Evolutionary conservation across 2,113 vertebrate species (phyloP).

Genomic region (Rana temporaria): DNA sequence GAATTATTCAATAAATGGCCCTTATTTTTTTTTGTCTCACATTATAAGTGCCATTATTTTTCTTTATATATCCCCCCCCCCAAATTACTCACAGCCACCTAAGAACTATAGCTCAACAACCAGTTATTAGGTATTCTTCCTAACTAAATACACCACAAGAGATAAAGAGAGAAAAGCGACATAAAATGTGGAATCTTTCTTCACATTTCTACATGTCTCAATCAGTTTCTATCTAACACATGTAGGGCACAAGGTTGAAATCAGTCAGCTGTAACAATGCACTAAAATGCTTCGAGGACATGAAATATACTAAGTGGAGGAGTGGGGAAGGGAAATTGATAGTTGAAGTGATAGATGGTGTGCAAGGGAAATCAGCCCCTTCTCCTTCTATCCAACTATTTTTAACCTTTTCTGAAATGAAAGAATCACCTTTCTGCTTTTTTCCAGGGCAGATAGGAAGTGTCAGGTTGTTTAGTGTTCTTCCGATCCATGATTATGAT

Average conservation of each 20-base stretch:
- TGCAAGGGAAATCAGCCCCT: slow-evolving; percentile 6
- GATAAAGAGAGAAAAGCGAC: slow-evolving; percentile 29
- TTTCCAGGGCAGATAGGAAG: not conserved
- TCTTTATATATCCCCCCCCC: not conserved
- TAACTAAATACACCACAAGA: slow-evolving; percentile 43
- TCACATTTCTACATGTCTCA: slow-evolving; percentile 52
- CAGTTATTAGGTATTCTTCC: slow-evolving; percentile 30
- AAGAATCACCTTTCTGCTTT: not conserved
- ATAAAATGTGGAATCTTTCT: slow-evolving; percentile 30
- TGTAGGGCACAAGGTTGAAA: slow-evolving; percentile 52
- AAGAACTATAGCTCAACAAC: slow-evolving; percentile 47
- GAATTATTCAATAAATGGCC: slow-evolving; percentile 42
- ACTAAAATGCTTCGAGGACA: slow-evolving; percentile 42
- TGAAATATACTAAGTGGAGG: slow-evolving; percentile 52
- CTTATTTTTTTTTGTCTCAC: slow-evolving; percentile 46
- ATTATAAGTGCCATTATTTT: slow-evolving; percentile 46
- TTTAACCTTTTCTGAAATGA: slow-evolving; percentile 19
- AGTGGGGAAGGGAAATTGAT: slow-evolving; percentile 26
- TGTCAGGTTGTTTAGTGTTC: not conserved
- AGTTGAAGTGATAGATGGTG: slow-evolving; percentile 27
- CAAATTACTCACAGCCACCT: not conserved
- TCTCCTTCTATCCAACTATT: slow-evolving; percentile 5
- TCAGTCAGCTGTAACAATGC: slow-evolving; percentile 50
- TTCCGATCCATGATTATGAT: not conserved
- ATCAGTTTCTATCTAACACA: slow-evolving; percentile 49